A percentile compares a stretch with the other conserved stretches of the same genome.
Evolutionary conservation across 1,140 invertebrate genomes (phyloP).

Genomic region (Drosophila pseudoobscura): DNA sequence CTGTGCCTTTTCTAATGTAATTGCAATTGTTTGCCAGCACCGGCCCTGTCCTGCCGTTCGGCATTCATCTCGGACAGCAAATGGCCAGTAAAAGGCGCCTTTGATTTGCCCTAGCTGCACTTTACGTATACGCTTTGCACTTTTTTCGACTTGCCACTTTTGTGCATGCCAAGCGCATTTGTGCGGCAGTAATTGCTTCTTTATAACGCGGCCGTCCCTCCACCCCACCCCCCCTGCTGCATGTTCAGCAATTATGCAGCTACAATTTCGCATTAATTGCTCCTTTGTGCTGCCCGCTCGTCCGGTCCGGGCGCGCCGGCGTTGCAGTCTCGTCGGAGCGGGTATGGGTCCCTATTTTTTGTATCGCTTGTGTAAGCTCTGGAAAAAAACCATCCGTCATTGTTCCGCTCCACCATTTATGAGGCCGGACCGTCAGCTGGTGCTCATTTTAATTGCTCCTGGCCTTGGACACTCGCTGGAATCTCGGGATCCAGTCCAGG

Average conservation of each 20-base stretch:
- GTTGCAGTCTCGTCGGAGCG: background rate
- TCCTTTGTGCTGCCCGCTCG: slow-evolving; percentile 62
- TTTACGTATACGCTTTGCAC: slow-evolving; percentile 33
- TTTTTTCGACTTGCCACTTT: slow-evolving; percentile 64
- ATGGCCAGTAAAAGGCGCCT: slow-evolving; percentile 52
- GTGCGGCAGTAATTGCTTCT: slow-evolving; percentile 78
- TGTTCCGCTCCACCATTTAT: slow-evolving; percentile 60
- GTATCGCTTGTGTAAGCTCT: slow-evolving; percentile 26
- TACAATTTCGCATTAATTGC: slow-evolving; percentile 76
- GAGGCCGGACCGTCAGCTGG: background rate
- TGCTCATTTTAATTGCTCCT: slow-evolving; percentile 67
- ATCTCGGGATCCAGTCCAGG: background rate
- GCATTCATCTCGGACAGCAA: slow-evolving; percentile 19
- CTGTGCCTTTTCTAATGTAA: slow-evolving; percentile 71
- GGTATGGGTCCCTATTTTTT: slow-evolving; percentile 2
- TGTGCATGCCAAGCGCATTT: slow-evolving; percentile 82
- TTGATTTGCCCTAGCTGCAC: slow-evolving; percentile 56
- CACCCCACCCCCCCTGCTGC: slow-evolving; percentile 24
- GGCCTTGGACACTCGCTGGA: slow-evolving; percentile 41
- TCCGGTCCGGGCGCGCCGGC: slow-evolving; percentile 17
- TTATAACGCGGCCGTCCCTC: slow-evolving; percentile 39
- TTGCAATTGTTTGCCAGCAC: slow-evolving; percentile 75
- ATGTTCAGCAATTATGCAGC: slow-evolving; percentile 75
- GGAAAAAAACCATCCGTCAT: slow-evolving; percentile 43
- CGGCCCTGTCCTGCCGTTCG: slow-evolving; percentile 22